Evolutionary conservation across 2,797 vertebrate genomes (phyloP).

Genomic region (Sarcophilus harrisii): DNA sequence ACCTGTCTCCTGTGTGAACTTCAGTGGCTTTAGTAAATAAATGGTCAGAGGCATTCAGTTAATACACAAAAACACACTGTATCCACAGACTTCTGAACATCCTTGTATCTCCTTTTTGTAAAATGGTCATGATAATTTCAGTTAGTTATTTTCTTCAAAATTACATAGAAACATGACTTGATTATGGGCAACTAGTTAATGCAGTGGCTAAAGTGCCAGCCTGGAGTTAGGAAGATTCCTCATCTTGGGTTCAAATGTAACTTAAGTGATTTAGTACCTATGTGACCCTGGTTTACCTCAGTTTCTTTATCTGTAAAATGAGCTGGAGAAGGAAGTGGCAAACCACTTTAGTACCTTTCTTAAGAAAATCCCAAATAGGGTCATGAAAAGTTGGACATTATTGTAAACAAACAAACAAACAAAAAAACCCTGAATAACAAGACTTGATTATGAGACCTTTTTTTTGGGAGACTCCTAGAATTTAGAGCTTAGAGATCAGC

Average conservation of each 20-base stretch:
- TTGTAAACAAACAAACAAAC: background rate
- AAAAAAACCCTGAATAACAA: background rate
- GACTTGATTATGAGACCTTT: background rate
- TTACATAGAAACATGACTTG: background rate
- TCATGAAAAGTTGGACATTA: background rate
- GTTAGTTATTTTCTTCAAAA: conserved; percentile 16
- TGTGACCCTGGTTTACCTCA: background rate
- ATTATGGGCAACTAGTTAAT: background rate
- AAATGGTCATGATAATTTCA: conserved; percentile 24
- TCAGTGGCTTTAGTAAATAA: background rate
- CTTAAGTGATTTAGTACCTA: background rate
- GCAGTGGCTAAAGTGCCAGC: background rate
- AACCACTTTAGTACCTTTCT: background rate
- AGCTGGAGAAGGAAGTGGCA: background rate
- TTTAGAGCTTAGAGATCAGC: background rate
- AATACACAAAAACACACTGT: background rate
- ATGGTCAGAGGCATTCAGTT: background rate
- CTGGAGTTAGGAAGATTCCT: background rate
- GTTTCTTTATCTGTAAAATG: background rate
- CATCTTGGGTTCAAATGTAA: background rate
- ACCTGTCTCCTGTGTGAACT: background rate
- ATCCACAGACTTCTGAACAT: background rate
- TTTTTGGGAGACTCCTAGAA: accelerated
- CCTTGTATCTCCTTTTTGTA: background rate
- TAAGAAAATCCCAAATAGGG: background rate